Evolutionary conservation across 2,113 vertebrate genomes (phyloP).

Genomic region (Perca schrenkii): DNA sequence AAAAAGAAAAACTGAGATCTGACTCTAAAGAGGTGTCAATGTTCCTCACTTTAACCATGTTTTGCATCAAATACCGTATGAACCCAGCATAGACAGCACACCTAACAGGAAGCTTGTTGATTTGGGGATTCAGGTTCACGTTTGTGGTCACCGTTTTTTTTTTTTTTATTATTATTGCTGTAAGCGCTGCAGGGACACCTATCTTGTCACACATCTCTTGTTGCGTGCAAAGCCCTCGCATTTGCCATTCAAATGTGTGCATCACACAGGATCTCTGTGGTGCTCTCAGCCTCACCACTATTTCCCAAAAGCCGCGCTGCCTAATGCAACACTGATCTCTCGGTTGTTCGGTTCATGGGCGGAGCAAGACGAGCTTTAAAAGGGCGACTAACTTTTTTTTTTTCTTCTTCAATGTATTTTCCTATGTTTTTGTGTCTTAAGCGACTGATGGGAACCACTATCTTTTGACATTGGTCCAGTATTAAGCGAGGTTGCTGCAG

Average conservation of each 20-base stretch:
- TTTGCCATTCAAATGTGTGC: constrained; percentile 67
- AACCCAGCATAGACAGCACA: too few species aligned
- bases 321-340: constrained; percentile 6
- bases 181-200: not conserved
- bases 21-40: too few species aligned
- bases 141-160: not conserved
- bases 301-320: not conserved
- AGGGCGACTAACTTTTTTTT: too few species aligned
- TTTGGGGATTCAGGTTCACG: not conserved
- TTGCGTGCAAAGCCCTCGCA: constrained; percentile 51
- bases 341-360: not conserved
- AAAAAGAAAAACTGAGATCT: not conserved
- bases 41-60: too few species aligned
- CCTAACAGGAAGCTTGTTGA: not conserved
- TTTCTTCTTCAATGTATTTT: too few species aligned
- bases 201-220: not conserved
- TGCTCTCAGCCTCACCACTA: not conserved
- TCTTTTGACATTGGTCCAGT: too few species aligned
- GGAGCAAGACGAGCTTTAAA: too few species aligned
- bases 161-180: not conserved
- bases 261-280: too few species aligned
- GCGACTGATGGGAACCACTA: too few species aligned
- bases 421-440: too few species aligned
- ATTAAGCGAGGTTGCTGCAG: too few species aligned
- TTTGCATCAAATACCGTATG: too few species aligned